A percentile compares a stretch with the other conserved stretches of the same genome.
Evolutionary conservation across 2,888 invertebrate genomes (phyloP).

Genomic region (Hirtodrosophila duncani): DNA sequence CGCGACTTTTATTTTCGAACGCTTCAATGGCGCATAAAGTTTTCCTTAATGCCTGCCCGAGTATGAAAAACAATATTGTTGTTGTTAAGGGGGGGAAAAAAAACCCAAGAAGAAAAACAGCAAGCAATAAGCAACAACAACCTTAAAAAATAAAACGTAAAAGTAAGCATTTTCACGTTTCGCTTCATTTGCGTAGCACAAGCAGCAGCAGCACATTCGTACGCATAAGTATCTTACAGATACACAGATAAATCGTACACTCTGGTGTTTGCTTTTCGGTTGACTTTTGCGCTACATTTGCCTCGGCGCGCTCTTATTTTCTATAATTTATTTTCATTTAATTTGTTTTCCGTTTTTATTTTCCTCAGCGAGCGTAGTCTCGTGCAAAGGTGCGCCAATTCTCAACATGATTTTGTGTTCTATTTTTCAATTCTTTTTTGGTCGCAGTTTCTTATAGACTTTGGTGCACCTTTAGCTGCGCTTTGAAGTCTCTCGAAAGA

Average conservation of each 20-base stretch:
- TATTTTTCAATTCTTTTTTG: slow-evolving; percentile 9
- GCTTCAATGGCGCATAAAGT: slow-evolving; percentile 72
- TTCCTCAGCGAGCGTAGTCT: slow-evolving; percentile 6
- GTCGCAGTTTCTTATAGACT: slow-evolving; percentile 27
- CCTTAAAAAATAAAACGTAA: not conserved
- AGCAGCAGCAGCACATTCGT: slow-evolving; percentile 24
- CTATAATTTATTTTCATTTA: slow-evolving; percentile 36
- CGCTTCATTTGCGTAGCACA: slow-evolving; percentile 72
- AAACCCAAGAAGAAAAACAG: slow-evolving; percentile 1
- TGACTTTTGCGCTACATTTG: slow-evolving; percentile 23
- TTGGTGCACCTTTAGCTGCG: slow-evolving; percentile 32
- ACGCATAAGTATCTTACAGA: not conserved
- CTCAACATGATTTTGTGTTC: not conserved
- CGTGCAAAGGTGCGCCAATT: slow-evolving; percentile 16
- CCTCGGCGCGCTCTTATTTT: slow-evolving; percentile 10
- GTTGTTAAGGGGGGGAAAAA: too few species aligned
- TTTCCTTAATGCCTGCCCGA: slow-evolving; percentile 71
- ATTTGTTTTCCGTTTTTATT: slow-evolving; percentile 22
- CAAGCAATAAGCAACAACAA: slow-evolving; percentile 1
- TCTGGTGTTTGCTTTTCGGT: not conserved
- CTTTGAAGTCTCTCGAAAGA: slow-evolving; percentile 68
- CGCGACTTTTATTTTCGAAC: slow-evolving; percentile 69
- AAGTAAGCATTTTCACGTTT: slow-evolving; percentile 50
- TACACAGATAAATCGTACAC: slow-evolving; percentile 3
- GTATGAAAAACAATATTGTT: slow-evolving; percentile 59